Evolutionary conservation across 2,888 invertebrate genomes (phyloP), one percentile per base, ranked within the genome.

Genomic region (Siphonodentalium dalli): DNA sequence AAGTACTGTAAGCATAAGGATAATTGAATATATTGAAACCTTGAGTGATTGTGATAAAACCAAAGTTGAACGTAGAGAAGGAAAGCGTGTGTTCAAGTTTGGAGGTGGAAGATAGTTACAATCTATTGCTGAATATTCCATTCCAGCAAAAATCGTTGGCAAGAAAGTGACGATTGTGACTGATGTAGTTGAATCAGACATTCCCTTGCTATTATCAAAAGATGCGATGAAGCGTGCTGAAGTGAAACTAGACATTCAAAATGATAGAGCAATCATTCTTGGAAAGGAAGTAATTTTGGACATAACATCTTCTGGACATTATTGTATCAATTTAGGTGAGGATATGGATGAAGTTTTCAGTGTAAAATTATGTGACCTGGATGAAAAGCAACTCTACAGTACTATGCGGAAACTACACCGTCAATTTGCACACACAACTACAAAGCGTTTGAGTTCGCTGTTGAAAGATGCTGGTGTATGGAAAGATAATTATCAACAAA

Each of bases 401-500:
- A 35, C 35, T 28, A 29, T 35, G 35, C 28, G 42, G 42, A 34
- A 18, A 21, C 20, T 35, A 43, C 35, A 33, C 42, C 15, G 35
- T 18, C 35, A 31, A 31, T 31, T n/a, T n/a, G n/a, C n/a, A n/a
- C n/a, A n/a, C n/a, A n/a, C n/a, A n/a, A n/a, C n/a, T n/a, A n/a
- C n/a, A 35, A n/a, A 50, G 20, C 45, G 45, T 13, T 26, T 50
- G 26, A 33, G 24, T 33, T 11, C 37, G 13, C n/a, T n/a, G n/a
- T n/a, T n/a, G n/a, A n/a, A n/a, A n/a, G n/a, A n/a, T n/a, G 42
- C 13, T 24, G 43, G 49, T 21, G 24, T 53, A 15, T 53, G 58
- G 52, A 48, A 58, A 18, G 53, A 55, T 41, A 60, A 53, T 11
- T 55, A 51, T 34, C 48, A 44, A 6, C 46, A 46, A 9, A 33